Conservation (phyloP, 2,797 vertebrate genomes). For the Coreius guichenoti region DNA sequence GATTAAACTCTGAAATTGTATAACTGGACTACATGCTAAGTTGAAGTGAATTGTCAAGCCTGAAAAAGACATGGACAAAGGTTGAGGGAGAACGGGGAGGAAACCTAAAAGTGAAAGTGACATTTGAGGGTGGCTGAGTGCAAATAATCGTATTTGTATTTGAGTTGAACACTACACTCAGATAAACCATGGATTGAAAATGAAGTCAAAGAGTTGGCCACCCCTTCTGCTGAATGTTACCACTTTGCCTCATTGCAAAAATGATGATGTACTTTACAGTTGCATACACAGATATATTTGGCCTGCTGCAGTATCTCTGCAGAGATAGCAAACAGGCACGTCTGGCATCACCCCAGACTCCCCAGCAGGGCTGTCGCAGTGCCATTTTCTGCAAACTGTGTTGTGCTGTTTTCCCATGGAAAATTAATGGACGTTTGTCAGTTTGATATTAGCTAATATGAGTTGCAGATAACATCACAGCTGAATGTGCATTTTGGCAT, state of each 20-base stretch:
- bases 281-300: neutral
- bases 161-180: conserved; percentile 9
- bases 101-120: neutral
- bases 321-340: neutral
- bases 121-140: neutral
- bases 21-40: neutral
- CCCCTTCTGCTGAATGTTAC: conserved; percentile 3
- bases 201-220: conserved; percentile 24
- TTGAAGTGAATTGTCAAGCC: neutral
- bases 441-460: conserved; percentile 10
- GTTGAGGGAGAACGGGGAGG: neutral
- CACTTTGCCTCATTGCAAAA: conserved; percentile 20
- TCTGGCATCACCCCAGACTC: conserved; percentile 18
- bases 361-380: neutral
- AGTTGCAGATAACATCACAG: conserved; percentile 10
- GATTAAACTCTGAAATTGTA: conserved; percentile 8
- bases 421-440: neutral
- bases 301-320: neutral
- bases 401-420: neutral
- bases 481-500: conserved; percentile 18
- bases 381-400: conserved; percentile 16
- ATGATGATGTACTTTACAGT: neutral
- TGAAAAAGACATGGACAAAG: neutral
- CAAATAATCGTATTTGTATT: neutral
- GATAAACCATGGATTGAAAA: conserved; percentile 44